phyloP scores from a whole-genome alignment of 2,113 vertebrate genomes.

The Notarius quadriscutis region DNA sequence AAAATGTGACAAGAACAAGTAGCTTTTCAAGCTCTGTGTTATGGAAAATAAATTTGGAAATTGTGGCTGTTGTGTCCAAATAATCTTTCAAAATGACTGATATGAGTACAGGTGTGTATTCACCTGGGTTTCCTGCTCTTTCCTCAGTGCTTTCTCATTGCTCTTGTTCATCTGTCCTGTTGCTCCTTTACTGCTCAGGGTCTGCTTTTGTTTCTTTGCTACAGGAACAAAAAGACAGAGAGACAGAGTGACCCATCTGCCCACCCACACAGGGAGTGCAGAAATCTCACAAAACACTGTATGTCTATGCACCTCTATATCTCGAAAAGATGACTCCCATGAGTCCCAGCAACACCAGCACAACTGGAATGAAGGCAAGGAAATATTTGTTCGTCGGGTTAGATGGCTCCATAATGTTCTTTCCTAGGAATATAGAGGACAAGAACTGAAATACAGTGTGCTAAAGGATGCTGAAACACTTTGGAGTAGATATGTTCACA shows the following conservation, averaged over 20 bases:
- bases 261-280: not conserved
- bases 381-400: accelerated
- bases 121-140: not conserved
- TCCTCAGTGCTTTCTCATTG: not conserved
- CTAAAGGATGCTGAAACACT: not conserved
- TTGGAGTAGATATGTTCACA: not conserved
- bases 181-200: not conserved
- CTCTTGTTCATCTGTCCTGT: not conserved
- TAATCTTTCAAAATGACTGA: not conserved
- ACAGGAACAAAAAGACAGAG: not conserved
- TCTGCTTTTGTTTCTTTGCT: not conserved
- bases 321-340: not conserved
- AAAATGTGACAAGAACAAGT: too few relatives aligned
- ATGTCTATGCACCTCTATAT: not conserved
- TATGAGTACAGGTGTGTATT: not conserved
- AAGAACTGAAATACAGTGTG: not conserved
- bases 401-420: not conserved
- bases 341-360: not conserved
- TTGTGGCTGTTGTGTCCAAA: not conserved
- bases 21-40: not conserved
- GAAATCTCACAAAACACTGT: not conserved
- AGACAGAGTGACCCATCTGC: not conserved
- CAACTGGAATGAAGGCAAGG: not conserved
- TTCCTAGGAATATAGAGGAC: not conserved
- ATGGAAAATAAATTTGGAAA: not conserved